Conservation (phyloP, 2,113 vertebrate species). For the Prochilodus magdalenae region DNA sequence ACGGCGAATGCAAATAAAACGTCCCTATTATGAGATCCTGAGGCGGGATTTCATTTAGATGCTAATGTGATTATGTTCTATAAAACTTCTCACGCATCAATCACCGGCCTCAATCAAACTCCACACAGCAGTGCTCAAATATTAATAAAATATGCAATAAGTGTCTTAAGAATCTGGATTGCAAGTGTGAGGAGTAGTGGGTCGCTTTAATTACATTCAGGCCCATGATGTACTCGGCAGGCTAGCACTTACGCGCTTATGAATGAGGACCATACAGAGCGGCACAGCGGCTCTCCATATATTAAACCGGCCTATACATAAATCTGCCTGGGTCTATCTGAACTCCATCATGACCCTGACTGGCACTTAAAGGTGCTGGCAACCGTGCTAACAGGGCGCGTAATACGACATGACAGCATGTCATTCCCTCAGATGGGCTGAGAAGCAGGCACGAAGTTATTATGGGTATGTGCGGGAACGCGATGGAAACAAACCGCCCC, state of each 20-base stretch:
- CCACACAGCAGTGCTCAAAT: constrained; percentile 15
- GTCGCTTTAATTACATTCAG: constrained; percentile 12
- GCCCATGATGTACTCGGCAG: neutral
- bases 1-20: constrained; percentile 15
- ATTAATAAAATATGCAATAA: constrained; percentile 37
- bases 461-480: neutral
- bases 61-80: constrained; percentile 53
- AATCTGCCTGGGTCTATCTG: neutral
- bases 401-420: constrained; percentile 40
- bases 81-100: constrained; percentile 46
- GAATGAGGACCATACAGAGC: neutral
- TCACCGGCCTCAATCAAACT: constrained; percentile 49
- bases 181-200: constrained; percentile 1
- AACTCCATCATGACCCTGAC: constrained; percentile 26
- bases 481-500: neutral
- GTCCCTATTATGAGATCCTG: constrained; percentile 32
- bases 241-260: neutral
- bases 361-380: constrained; percentile 18
- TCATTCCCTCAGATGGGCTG: constrained; percentile 30
- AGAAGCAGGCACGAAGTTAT: constrained; percentile 4
- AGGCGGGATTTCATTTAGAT: constrained; percentile 51
- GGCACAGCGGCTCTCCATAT: neutral
- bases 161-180: constrained; percentile 16
- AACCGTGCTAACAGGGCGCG: constrained; percentile 23
- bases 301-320: neutral